Percentiles rank a stretch among this genome's conserved stretches.
Conservation (phyloP, 2,888 invertebrate genomes). For the Panzeria rudis region DNA sequence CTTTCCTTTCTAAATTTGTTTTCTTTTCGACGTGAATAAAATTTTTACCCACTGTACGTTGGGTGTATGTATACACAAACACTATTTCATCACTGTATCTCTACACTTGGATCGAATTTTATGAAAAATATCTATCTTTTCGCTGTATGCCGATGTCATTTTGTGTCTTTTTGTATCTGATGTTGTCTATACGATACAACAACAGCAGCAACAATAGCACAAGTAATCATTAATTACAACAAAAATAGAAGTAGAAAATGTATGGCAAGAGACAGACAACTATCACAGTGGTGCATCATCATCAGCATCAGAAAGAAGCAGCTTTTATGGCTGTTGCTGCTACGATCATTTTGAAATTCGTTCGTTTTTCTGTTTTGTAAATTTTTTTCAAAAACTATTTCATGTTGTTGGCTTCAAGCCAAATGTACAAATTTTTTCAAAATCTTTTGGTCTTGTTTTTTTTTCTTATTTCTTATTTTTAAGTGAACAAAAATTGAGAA, state of each 20-base stretch:
- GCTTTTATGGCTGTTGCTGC: slow-evolving; percentile 24
- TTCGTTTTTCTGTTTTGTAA: slow-evolving; percentile 50
- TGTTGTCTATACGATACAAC: slow-evolving; percentile 15
- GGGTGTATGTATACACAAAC: not conserved
- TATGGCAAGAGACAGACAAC: slow-evolving; percentile 1
- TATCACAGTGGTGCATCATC: slow-evolving; percentile 47
- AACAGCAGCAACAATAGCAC: slow-evolving; percentile 9
- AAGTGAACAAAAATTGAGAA: slow-evolving; percentile 23
- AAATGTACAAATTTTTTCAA: slow-evolving; percentile 41
- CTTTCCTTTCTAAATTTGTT: too few relatives aligned
- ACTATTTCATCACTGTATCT: slow-evolving; percentile 28
- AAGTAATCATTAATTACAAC: slow-evolving; percentile 28
- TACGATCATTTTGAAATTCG: slow-evolving; percentile 61
- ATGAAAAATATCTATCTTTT: slow-evolving; percentile 20
- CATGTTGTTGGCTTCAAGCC: slow-evolving; percentile 66
- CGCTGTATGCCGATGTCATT: slow-evolving; percentile 15
- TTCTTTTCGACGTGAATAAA: too few relatives aligned
- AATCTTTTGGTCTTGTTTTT: slow-evolving; percentile 18
- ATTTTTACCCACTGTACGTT: slow-evolving; percentile 37
- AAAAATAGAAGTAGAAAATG: slow-evolving; percentile 16
- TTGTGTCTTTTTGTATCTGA: slow-evolving; percentile 32
- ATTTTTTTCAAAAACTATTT: slow-evolving; percentile 68
- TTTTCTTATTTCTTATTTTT: slow-evolving; percentile 12
- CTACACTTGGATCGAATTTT: slow-evolving; percentile 50
- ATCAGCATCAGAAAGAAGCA: slow-evolving; percentile 30